These are phyloP conservation scores for Poicephalus gulielmi DNA, from an alignment of 2,113 vertebrate species.

Conservation along the genomic window DNA sequence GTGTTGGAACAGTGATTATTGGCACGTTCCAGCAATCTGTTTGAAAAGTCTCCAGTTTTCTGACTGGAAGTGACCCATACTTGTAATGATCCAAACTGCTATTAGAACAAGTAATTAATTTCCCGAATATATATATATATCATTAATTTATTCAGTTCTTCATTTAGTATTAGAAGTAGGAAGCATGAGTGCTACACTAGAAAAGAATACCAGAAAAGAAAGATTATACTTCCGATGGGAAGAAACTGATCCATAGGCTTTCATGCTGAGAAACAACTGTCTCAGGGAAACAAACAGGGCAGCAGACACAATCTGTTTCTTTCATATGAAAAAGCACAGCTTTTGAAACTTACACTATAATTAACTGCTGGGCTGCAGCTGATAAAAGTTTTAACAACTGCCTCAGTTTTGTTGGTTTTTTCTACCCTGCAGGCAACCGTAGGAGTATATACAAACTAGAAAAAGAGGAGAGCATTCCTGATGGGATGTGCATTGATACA, in stretches of 20 bases:
- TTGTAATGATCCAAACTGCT: background rate
- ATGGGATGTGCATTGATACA: conserved; percentile 90
- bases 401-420: background rate
- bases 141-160: background rate
- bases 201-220: background rate
- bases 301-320: background rate
- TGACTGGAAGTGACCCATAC: background rate
- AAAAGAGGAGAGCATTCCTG: conserved; percentile 87
- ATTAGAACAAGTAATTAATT: background rate
- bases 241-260: background rate
- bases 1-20: conserved; percentile 8
- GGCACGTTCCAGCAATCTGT: background rate
- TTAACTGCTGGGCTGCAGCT: background rate
- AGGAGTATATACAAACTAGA: conserved; percentile 77
- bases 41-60: conserved; percentile 13
- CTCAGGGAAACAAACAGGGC: background rate
- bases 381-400: background rate
- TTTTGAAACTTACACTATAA: background rate
- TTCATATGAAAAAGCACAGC: background rate
- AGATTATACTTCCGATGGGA: background rate
- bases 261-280: background rate
- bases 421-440: conserved; percentile 72
- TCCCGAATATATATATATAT: background rate
- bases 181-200: background rate
- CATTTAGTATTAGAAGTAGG: background rate